Evolutionary conservation across 2,113 vertebrate species (phyloP).

Genomic region (Tetrax tetrax): DNA sequence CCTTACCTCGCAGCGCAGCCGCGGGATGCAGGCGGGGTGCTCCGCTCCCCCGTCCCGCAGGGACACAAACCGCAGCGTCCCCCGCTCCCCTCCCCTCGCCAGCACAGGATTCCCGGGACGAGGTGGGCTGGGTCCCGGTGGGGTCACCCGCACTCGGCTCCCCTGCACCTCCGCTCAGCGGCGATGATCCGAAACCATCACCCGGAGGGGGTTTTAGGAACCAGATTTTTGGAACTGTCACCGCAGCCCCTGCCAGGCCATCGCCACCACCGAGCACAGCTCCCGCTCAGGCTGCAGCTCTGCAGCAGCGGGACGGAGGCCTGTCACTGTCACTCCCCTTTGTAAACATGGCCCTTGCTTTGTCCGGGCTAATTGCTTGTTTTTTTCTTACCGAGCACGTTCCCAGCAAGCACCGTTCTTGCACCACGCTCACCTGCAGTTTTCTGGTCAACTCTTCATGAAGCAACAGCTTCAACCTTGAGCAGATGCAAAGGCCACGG

Average conservation of each 20-base stretch:
- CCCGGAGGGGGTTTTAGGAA: neutral
- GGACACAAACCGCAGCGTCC: neutral
- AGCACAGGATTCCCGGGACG: neutral
- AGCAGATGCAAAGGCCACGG: neutral
- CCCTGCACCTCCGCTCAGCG: neutral
- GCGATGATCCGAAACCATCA: neutral
- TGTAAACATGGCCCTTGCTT: neutral
- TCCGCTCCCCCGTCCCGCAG: too few species aligned
- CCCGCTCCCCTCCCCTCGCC: neutral
- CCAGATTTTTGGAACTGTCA: neutral
- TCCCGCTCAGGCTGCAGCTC: neutral
- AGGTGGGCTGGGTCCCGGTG: neutral
- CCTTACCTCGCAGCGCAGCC: neutral
- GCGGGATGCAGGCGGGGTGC: neutral
- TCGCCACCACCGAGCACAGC: neutral
- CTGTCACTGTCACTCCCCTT: neutral
- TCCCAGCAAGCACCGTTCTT: neutral
- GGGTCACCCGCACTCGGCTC: neutral
- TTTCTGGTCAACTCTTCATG: neutral
- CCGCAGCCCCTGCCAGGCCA: neutral
- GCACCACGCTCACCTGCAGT: neutral
- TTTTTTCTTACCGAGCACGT: accelerated
- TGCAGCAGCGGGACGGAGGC: neutral
- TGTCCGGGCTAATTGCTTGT: neutral
- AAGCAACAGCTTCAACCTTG: neutral